Conservation (phyloP, 2,113 vertebrate species). For the Lagopus leucura region DNA sequence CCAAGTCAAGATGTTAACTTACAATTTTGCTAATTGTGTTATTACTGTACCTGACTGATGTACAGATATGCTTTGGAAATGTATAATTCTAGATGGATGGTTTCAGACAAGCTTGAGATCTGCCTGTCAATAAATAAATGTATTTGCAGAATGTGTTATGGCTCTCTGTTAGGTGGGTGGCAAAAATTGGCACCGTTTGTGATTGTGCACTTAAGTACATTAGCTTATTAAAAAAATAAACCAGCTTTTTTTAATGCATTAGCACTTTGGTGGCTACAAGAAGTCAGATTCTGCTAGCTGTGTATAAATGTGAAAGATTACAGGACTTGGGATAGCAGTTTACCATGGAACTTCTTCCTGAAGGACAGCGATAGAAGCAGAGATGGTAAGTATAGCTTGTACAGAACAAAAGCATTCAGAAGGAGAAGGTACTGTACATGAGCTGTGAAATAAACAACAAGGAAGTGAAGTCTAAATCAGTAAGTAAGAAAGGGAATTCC, state of each 20-base stretch:
- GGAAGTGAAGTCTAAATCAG: not conserved
- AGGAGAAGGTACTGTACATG: not conserved
- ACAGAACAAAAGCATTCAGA: not conserved
- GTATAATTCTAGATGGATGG: not conserved
- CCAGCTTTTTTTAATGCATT: not conserved
- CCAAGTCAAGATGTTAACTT: not conserved
- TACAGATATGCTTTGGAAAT: not conserved
- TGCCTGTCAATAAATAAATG: slow-evolving; percentile 7
- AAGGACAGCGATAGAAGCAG: not conserved
- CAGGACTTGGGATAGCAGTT: not conserved
- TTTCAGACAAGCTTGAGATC: not conserved
- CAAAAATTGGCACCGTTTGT: not conserved
- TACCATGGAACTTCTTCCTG: not conserved
- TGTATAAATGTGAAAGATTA: not conserved
- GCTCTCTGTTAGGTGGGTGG: not conserved
- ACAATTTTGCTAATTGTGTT: not conserved
- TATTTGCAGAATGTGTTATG: not conserved
- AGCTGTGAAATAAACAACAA: not conserved
- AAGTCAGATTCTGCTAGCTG: not conserved
- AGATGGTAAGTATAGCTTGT: not conserved
- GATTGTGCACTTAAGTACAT: not conserved
- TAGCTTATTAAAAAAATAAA: not conserved
- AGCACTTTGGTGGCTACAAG: not conserved
- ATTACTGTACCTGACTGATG: slow-evolving; percentile 11
- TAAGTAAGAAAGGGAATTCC: not conserved